Evolutionary conservation across 2,888 invertebrate genomes (phyloP).

Genomic region (Spodoptera picta): DNA sequence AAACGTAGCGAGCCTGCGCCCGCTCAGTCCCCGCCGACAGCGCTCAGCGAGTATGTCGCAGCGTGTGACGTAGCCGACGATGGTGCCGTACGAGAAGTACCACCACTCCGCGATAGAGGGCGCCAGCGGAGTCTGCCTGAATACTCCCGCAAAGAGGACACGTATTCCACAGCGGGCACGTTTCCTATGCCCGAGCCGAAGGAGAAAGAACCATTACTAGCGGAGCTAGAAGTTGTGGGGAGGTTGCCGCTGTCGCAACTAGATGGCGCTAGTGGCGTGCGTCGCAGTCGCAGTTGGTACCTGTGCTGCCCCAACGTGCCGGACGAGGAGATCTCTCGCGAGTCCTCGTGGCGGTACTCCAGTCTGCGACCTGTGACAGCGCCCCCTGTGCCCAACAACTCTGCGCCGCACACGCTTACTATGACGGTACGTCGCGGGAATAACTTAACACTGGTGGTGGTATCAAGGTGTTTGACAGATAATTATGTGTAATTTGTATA

Average conservation of each 20-base stretch:
- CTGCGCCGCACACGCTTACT: constrained; percentile 11
- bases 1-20: constrained; percentile 61
- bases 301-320: constrained; percentile 87
- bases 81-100: constrained; percentile 74
- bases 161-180: constrained; percentile 84
- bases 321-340: constrained; percentile 80
- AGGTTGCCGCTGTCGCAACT: constrained; percentile 78
- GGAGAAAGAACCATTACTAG: constrained; percentile 81
- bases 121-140: constrained; percentile 75
- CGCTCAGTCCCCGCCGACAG: constrained; percentile 71
- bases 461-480: not conserved
- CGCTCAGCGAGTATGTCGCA: constrained; percentile 82
- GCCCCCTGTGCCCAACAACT: constrained; percentile 67
- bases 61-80: constrained; percentile 78
- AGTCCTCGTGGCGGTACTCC: constrained; percentile 83
- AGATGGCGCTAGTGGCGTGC: constrained; percentile 76
- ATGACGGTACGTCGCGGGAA: constrained; percentile 61
- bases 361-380: constrained; percentile 81
- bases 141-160: constrained; percentile 75
- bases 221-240: constrained; percentile 81
- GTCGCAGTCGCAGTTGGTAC: constrained; percentile 89
- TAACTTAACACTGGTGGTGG: not conserved
- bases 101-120: constrained; percentile 73
- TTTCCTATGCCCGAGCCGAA: constrained; percentile 85
- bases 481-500: too few species aligned